phyloP scores from a whole-genome alignment of 1,140 invertebrate species.

The Saccostrea cuccullata region DNA sequence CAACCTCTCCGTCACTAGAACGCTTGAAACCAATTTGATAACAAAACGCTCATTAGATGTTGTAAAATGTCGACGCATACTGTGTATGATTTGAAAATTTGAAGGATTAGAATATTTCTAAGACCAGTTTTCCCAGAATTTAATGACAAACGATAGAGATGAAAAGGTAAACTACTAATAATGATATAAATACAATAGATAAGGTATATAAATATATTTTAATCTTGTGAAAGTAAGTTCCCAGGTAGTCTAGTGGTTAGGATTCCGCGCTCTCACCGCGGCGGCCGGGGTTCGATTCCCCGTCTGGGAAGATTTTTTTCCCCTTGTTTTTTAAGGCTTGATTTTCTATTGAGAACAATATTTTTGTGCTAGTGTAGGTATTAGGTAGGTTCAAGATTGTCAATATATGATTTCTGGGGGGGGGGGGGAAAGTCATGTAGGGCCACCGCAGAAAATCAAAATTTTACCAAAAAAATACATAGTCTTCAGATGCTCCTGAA shows the following conservation, averaged over 20 bases:
- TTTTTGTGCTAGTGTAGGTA: too few species aligned
- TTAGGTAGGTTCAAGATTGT: too few species aligned
- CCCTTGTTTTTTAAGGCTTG: too few species aligned
- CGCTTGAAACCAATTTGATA: not conserved
- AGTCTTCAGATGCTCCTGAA: too few species aligned
- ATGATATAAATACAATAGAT: too few species aligned
- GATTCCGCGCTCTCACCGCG: conserved; percentile 73
- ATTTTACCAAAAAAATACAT: too few species aligned
- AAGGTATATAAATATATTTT: not conserved
- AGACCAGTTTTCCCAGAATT: too few species aligned
- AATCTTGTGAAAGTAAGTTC: conserved; percentile 30
- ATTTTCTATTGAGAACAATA: too few species aligned
- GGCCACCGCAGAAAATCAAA: not conserved
- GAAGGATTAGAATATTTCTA: too few species aligned
- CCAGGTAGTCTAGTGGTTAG: conserved; percentile 78
- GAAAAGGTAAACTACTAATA: too few species aligned
- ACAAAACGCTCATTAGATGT: not conserved
- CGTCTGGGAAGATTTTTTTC: conserved; percentile 64
- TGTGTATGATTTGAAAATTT: not conserved
- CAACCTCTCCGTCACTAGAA: not conserved
- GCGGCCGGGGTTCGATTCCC: conserved; percentile 74
- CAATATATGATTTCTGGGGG: too few species aligned
- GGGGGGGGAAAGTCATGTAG: not conserved
- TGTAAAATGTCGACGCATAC: not conserved
- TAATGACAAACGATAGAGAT: too few species aligned